These are phyloP conservation scores for Hycleus phaleratus DNA, from an alignment of 1,140 invertebrate species.

Conservation along the genomic window DNA sequence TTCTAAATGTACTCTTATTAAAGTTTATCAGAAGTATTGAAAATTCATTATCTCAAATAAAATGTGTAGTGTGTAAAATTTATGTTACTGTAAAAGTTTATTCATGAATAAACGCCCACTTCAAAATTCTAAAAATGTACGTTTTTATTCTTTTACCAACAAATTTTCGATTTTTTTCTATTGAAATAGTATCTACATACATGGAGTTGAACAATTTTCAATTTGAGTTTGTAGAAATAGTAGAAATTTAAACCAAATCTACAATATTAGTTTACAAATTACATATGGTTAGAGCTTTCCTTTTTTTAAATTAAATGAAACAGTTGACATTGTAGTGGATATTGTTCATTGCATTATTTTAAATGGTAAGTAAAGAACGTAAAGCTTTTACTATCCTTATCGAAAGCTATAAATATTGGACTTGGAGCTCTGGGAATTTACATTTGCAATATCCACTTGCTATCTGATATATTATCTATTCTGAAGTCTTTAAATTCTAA, in stretches of 20 bases:
- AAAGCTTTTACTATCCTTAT: conserved; percentile 28
- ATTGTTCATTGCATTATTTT: conserved; percentile 17
- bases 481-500: no score
- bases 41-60: conserved; percentile 18
- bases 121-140: conserved; percentile 1
- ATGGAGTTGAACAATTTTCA: no score
- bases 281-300: no score
- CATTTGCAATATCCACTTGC: conserved; percentile 31
- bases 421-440: conserved; percentile 29
- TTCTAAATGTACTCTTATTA: conserved; percentile 15
- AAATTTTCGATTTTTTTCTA: not conserved
- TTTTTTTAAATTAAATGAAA: conserved; percentile 10
- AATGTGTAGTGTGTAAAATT: conserved; percentile 17
- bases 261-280: no score
- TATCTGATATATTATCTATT: conserved; percentile 16
- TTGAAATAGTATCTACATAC: no score
- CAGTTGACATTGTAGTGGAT: conserved; percentile 6
- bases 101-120: conserved; percentile 16
- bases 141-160: not conserved
- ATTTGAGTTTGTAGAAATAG: no score
- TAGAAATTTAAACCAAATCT: no score
- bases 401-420: conserved; percentile 31
- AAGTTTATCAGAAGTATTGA: not conserved
- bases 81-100: conserved; percentile 17
- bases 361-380: not conserved